phyloP scores from a whole-genome alignment of 2,113 vertebrate genomes.

The Urocynchramus pylzowi region DNA sequence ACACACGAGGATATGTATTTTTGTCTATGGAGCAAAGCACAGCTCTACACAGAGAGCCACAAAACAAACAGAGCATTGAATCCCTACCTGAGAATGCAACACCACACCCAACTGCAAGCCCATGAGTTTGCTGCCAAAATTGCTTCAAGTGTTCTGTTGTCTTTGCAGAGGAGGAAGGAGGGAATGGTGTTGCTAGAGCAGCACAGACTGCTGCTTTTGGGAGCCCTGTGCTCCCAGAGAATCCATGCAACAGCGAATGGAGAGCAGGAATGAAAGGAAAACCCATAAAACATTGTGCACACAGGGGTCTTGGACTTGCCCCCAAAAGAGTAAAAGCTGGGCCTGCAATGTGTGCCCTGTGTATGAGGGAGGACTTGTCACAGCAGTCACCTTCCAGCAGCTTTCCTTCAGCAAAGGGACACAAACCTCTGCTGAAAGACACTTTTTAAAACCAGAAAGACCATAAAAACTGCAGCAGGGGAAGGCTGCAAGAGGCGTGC shows the following conservation, averaged over 20 bases:
- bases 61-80: neutral
- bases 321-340: neutral
- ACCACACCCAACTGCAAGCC: neutral
- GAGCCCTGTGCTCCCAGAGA: neutral
- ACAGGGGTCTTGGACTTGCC: neutral
- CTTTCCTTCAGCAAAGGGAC: neutral
- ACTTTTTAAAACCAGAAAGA: neutral
- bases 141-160: neutral
- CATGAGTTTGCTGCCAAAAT: neutral
- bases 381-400: neutral
- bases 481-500: neutral
- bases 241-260: neutral
- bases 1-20: neutral
- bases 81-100: neutral
- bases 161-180: neutral
- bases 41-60: neutral
- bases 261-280: neutral
- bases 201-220: neutral
- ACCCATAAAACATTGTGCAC: neutral
- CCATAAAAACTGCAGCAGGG: neutral
- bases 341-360: accelerated
- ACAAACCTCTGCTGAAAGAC: neutral
- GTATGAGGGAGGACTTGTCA: neutral
- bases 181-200: neutral
- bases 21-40: neutral